Evolutionary conservation across 2,888 invertebrate species (phyloP).

Genomic region (Dinocampus coccinellae): DNA sequence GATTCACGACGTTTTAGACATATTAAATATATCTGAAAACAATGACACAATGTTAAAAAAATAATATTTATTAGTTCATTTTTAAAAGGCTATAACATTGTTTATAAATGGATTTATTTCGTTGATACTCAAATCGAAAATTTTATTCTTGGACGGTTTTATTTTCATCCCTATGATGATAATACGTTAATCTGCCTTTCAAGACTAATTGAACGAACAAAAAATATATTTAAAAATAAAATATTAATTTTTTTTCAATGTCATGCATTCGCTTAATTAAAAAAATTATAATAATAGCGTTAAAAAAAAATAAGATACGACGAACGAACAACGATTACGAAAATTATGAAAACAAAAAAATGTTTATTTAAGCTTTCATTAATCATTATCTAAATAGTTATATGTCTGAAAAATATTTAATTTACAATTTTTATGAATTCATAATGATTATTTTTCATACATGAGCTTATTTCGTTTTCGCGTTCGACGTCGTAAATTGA

Average conservation of each 20-base stretch:
- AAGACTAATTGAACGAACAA: neutral
- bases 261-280: slow-evolving; percentile 8
- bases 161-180: slow-evolving; percentile 3
- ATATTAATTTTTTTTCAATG: neutral
- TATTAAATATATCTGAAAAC: slow-evolving; percentile 23
- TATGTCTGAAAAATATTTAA: slow-evolving; percentile 32
- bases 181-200: neutral
- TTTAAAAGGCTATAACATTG: neutral
- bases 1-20: slow-evolving; percentile 13
- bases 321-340: slow-evolving; percentile 53
- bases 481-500: slow-evolving; percentile 42
- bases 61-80: neutral
- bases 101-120: neutral
- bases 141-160: slow-evolving; percentile 3
- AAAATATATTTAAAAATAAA: neutral
- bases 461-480: slow-evolving; percentile 43
- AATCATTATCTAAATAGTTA: slow-evolving; percentile 2
- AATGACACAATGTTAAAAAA: slow-evolving; percentile 4
- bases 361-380: slow-evolving; percentile 26
- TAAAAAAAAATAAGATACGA: slow-evolving; percentile 43
- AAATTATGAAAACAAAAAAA: slow-evolving; percentile 43
- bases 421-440: slow-evolving; percentile 44
- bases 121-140: neutral
- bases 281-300: slow-evolving; percentile 7
- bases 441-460: slow-evolving; percentile 30